phyloP scores from a whole-genome alignment of 1,140 invertebrate species.

The Drosophila busckii region DNA sequence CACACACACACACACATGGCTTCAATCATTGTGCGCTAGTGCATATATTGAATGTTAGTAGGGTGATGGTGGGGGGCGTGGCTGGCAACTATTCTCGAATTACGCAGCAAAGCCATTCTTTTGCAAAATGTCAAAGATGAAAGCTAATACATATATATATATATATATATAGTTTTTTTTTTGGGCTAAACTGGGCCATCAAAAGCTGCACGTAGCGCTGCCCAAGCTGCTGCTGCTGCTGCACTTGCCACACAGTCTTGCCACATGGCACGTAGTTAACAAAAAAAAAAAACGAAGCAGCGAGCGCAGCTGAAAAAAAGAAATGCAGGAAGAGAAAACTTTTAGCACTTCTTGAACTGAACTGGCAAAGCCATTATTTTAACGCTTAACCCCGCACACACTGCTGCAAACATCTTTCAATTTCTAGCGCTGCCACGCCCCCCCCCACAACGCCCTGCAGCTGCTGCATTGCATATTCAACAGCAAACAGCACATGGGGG shows the following conservation, averaged over 20 bases:
- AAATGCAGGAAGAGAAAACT: too few relatives aligned
- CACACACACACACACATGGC: slow-evolving; percentile 23
- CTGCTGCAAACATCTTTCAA: slow-evolving; percentile 17
- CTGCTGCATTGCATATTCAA: background rate
- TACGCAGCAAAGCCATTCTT: slow-evolving; percentile 16
- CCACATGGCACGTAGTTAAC: slow-evolving; percentile 52
- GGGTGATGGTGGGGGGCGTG: background rate
- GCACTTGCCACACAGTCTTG: background rate
- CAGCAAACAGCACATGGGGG: slow-evolving; percentile 7
- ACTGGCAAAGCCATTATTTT: slow-evolving; percentile 67
- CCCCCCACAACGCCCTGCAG: background rate
- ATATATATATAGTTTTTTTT: too few relatives aligned
- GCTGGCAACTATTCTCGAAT: slow-evolving; percentile 28
- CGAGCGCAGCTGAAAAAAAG: too few relatives aligned
- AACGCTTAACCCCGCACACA: slow-evolving; percentile 16
- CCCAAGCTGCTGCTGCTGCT: background rate
- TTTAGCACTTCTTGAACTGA: slow-evolving; percentile 68
- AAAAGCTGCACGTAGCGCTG: slow-evolving; percentile 32
- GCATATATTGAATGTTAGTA: too few relatives aligned
- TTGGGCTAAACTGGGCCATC: slow-evolving; percentile 58
- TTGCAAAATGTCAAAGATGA: slow-evolving; percentile 17
- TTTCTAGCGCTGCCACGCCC: background rate
- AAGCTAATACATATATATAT: too few relatives aligned
- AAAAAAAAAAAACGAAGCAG: too few relatives aligned
- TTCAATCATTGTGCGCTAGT: slow-evolving; percentile 17